Base-by-base conservation (phyloP, 2,797 vertebrate species). In the Myiotriccus ornatus region DNA sequence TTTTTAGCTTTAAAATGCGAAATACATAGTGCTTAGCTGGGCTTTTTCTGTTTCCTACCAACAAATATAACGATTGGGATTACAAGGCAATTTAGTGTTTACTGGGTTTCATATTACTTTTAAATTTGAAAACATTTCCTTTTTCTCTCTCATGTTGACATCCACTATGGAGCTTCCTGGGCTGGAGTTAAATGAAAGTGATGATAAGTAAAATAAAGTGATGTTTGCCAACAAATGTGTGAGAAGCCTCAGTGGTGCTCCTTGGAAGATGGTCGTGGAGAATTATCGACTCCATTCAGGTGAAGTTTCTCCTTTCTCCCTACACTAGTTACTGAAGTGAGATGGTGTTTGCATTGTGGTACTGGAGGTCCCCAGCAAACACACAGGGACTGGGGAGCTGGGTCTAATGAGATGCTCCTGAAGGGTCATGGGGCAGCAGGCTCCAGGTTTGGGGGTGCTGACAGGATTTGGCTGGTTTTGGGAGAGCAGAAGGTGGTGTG, bases 1-100 rank as follows among this genome's bases (percentile, higher is more conserved):
- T 93, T 95, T 95, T 96, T 95, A 96, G 87, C 69, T 81, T 84
- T 74, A 67, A 87, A 93, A 94, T 75, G 76, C 87, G 92, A 81
- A 95, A 90, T 79, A 39, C 44, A 23, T 68, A 87, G 44, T 91
- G 88, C 95, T 96, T 94, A 78, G 88, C 70, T 91, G 67, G 49
- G 53, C 70, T 56, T 86, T 94, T 91, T 88, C 91, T 76, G 28
- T 88, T 86, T 91, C 73, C 77, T 88, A 87, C 94, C 84, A 94
- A 76, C 44, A 76, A 90, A 90, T 84, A 56, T 13, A 87, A 93
- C 41, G 64, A 80, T 89, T 93, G 78, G 1, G 2, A 91, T 96
- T 92, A 95, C 70, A 69, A 79, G 74, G 77, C 87, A 82, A 86
- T 94, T 93, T 71, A 75, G 57, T 44, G 83, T 83, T 84, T 86